Base-by-base conservation (phyloP, 2,888 invertebrate genomes). In the Tenthredo scrophulariae region DNA sequence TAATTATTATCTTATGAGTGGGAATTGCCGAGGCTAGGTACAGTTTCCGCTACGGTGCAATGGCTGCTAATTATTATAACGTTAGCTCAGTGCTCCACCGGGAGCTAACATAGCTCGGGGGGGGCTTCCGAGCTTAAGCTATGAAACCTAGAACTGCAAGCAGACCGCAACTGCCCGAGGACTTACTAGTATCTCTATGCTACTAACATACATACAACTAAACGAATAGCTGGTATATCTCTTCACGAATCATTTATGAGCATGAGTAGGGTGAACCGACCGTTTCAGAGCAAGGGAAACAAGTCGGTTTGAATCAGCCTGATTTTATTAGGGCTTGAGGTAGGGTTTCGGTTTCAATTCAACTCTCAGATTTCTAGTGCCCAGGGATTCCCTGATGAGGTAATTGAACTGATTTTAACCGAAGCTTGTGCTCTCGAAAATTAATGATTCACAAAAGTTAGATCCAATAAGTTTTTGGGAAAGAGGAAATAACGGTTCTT, bases 191-290 rank as follows among this genome's bases (percentile, higher is more conserved):
- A 74, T 74, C 40, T 43, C 72, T 43, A 40, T 74, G 15, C 9
- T 67, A 13, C 43, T 74, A 74, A 7, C 33, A 3, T 43, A 15
- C 15, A 74, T 43, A 15, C 15, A 74, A 9, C n/a, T 13, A 9
- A 43, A 74, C 72, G 43, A 72, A 22, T 72, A 67, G 67, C 29
- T 67, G 15, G 29, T 15, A 13, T 67, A 13, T 67, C 43, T 26
- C 72, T 74, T 43, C 22, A 46, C 26, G 84, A 84, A 84, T 84
- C 75, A 84, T 84, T 84, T 75, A 84, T 43, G 74, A 84, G 62
- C 10, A 43, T n/a, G 58, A 40, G 75, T 40, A 50, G 18, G 75
- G 26, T 77, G 58, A 37, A 75, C n/a, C 18, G 18, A 37, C 13
- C 72, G 26, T 4, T 22, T n/a, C 22, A 43, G 22, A 43, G 43